Conservation (phyloP, 1,140 invertebrate genomes). For the Ditylenchus dipsaci region DNA sequence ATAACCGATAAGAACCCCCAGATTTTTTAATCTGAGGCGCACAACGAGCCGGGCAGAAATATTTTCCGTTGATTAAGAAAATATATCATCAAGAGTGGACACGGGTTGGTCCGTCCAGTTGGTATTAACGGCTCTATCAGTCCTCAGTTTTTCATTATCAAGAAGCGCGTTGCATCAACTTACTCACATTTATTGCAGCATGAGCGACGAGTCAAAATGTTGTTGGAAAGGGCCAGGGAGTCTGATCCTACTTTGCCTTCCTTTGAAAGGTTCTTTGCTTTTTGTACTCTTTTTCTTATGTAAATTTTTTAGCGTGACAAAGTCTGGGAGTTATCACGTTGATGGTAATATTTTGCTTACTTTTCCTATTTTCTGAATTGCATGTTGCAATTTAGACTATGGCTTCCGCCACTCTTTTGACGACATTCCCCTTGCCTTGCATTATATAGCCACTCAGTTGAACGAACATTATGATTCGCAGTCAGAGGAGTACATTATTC, state of each 20-base stretch:
- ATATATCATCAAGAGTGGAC: too few species aligned
- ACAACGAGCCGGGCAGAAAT: too few species aligned
- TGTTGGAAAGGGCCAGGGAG: constrained; percentile 61
- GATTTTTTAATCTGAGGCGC: too few species aligned
- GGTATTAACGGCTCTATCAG: too few species aligned
- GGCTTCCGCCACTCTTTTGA: constrained; percentile 62
- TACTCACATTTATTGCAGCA: constrained; percentile 60
- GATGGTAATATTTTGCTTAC: not conserved
- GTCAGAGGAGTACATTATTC: constrained; percentile 30
- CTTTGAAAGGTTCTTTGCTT: constrained; percentile 59
- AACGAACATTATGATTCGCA: constrained; percentile 49
- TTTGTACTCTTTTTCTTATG: constrained; percentile 6
- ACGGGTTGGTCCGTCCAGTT: too few species aligned
- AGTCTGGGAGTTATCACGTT: not conserved
- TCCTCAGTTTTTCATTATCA: too few species aligned
- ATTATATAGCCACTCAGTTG: constrained; percentile 64
- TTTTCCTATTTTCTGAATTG: not conserved
- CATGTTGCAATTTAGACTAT: constrained; percentile 60
- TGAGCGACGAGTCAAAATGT: constrained; percentile 59
- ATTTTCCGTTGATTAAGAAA: too few species aligned
- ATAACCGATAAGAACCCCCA: too few species aligned
- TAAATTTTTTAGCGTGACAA: constrained; percentile 6
- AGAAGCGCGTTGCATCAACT: too few species aligned
- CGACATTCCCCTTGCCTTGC: constrained; percentile 60
- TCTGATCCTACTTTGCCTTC: constrained; percentile 63